These are phyloP conservation scores for Nomada flava DNA, from an alignment of 2,888 invertebrate genomes.

Conservation along the genomic window DNA sequence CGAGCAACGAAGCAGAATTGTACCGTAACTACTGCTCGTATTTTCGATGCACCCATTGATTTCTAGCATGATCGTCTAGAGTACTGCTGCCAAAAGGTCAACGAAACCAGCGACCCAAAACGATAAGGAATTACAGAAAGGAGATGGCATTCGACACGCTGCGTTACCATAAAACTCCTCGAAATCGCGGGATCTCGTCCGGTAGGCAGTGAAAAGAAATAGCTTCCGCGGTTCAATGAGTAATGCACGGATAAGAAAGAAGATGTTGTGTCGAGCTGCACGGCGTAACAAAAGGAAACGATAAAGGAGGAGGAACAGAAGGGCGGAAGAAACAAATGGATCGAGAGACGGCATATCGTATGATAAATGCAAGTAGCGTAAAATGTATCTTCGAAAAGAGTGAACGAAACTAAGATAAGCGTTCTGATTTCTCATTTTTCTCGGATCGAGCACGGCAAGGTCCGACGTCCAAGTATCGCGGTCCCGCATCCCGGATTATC, in stretches of 20 bases:
- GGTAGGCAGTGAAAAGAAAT: background rate
- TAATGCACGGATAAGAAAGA: background rate
- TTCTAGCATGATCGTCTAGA: constrained; percentile 12
- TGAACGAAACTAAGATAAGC: constrained; percentile 7
- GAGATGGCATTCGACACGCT: background rate
- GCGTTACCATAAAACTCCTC: background rate
- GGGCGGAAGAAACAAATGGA: constrained; percentile 3
- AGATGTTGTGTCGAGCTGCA: constrained; percentile 1
- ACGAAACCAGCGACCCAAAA: background rate
- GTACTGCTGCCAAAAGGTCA: constrained; percentile 9
- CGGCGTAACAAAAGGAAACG: background rate
- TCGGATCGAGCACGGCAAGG: constrained; percentile 53
- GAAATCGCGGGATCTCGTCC: background rate
- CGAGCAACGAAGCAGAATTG: constrained; percentile 46
- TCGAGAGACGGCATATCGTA: background rate
- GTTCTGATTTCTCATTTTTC: constrained; percentile 29
- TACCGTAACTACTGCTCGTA: constrained; percentile 29
- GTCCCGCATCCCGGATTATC: constrained; percentile 30
- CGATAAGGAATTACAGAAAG: background rate
- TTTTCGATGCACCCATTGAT: constrained; percentile 25
- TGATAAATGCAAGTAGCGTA: background rate
- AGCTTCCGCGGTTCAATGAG: background rate
- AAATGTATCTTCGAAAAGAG: constrained; percentile 21
- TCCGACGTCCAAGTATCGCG: constrained; percentile 47
- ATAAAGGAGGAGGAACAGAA: background rate